Base-by-base conservation (phyloP, 2,113 vertebrate genomes). In the Pelobates fuscus region DNA sequence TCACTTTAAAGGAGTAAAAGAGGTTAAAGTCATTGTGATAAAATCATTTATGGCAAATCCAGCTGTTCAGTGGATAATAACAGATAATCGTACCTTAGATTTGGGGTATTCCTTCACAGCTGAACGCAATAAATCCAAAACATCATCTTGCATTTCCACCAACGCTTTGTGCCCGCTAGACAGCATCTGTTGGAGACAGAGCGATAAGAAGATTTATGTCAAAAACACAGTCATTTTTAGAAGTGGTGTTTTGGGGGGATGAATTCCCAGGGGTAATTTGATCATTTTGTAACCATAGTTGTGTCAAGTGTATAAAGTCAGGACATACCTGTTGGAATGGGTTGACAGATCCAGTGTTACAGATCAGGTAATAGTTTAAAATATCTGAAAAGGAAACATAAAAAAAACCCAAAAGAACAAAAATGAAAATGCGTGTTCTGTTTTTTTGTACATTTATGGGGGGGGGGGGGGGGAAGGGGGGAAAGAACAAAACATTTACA, bases 81-180 rank as follows among this genome's bases (percentile, higher is more conserved):
- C n/a, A n/a, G n/a, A n/a, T n/a, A 37, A 55, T 71, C 85, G 84
- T 86, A 98, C 96, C 94, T 93, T 93, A 71, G 94, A 91, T 79
- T 91, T 87, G 2, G 92, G 92, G 21, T 92, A 84, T 43, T 99
- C 95, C 80, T 82, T 84, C 23, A 92, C 84, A 2, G 92, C 88
- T 1, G 90, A 95, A 78, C 78, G 92, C 83, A 98, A 88, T 41
- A 99, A 93, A 41, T 96, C 95, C 0, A 79, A 80, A 78, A 97
- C 91, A 2, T 95, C 87, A 15, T 96, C 96, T 77, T 99, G 97
- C 96, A 98, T 98, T 88, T 98, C 96, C 76, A 99, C 95, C 81
- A 99, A 83, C 0, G 95, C 95, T 86, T 99, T 99, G 88, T 99
- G 96, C 82, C 96, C 94, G 77, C 93, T 93, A 0, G 97, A 98